Conservation (phyloP, 2,888 invertebrate genomes). For the Nemapogon koenigi region DNA sequence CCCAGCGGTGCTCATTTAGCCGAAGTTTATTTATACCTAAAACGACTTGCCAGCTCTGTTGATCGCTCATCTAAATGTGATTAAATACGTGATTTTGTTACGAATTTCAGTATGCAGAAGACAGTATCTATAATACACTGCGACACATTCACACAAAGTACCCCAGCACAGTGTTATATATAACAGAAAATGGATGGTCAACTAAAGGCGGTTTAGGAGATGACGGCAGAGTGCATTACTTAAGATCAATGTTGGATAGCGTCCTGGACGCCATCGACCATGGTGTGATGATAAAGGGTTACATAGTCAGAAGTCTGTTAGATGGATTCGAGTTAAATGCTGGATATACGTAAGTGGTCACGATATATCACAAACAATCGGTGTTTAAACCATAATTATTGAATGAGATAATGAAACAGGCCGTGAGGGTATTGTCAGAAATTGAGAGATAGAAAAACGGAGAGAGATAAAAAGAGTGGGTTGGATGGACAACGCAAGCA, state of each 20-base stretch:
- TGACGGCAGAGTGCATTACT: slow-evolving; percentile 42
- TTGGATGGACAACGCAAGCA: no score
- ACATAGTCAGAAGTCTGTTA: slow-evolving; percentile 68
- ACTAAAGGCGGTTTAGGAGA: slow-evolving; percentile 44
- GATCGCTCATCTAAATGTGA: background rate
- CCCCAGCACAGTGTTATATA: slow-evolving; percentile 56
- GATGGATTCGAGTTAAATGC: slow-evolving; percentile 71
- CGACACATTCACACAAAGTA: slow-evolving; percentile 52
- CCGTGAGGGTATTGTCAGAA: no score
- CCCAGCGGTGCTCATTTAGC: background rate
- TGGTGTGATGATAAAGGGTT: slow-evolving; percentile 53
- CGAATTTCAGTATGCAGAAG: slow-evolving; percentile 49
- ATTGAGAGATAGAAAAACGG: background rate
- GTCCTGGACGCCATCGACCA: slow-evolving; percentile 45
- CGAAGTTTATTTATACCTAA: background rate
- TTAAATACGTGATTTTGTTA: slow-evolving; percentile 1
- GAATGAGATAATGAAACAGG: background rate
- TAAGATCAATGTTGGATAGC: slow-evolving; percentile 43
- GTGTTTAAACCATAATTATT: background rate
- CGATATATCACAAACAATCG: background rate
- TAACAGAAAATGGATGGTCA: slow-evolving; percentile 69
- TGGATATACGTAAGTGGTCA: slow-evolving; percentile 56
- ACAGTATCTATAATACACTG: slow-evolving; percentile 62
- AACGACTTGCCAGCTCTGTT: background rate
- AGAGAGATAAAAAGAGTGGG: no score